Evolutionary conservation across 2,113 vertebrate genomes (phyloP).

Genomic region (Centropus bengalensis): DNA sequence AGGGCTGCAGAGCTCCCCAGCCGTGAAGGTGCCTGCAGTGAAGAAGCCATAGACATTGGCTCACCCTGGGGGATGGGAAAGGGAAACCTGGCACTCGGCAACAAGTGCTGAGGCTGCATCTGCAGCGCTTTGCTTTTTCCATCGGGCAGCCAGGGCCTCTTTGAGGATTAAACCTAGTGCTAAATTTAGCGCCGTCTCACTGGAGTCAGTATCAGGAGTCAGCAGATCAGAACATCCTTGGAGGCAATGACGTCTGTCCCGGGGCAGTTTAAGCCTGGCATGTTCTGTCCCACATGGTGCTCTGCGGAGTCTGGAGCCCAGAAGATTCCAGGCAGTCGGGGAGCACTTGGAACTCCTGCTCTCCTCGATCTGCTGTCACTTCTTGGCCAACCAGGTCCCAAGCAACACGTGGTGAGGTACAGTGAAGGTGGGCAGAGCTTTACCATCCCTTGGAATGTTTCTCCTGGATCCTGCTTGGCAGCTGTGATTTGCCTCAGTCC

Average conservation of each 20-base stretch:
- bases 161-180: conserved; percentile 46
- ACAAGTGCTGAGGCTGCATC: conserved; percentile 43
- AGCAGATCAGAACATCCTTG: conserved; percentile 49
- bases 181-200: conserved; percentile 51
- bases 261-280: background rate
- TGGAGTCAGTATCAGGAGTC: conserved; percentile 42
- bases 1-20: background rate
- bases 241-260: conserved; percentile 37
- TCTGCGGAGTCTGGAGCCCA: background rate
- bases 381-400: background rate
- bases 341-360: background rate
- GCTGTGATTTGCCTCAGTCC: background rate
- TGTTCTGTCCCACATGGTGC: background rate
- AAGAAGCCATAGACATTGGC: background rate
- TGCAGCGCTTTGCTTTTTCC: conserved; percentile 41
- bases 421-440: background rate
- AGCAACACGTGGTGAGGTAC: background rate
- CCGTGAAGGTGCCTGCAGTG: background rate
- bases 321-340: background rate
- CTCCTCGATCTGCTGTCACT: background rate
- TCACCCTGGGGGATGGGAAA: background rate
- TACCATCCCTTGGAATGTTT: background rate
- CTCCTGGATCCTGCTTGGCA: background rate
- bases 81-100: conserved; percentile 3
- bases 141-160: conserved; percentile 43